Conservation (phyloP, 2,888 invertebrate genomes). For the Brachycybe producta region DNA sequence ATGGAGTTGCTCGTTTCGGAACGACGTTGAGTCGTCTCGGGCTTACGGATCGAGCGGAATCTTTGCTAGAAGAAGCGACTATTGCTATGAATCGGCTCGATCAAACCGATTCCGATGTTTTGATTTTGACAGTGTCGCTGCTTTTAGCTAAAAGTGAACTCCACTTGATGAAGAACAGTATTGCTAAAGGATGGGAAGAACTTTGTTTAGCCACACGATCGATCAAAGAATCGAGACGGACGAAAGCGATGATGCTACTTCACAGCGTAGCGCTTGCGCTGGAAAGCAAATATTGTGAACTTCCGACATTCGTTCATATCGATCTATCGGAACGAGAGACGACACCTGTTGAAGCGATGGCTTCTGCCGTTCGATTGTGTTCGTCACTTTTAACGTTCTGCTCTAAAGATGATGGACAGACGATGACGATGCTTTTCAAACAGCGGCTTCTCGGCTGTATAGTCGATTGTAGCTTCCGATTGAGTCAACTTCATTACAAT, state of each 20-base stretch:
- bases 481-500: too few species aligned
- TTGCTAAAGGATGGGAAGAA: background rate
- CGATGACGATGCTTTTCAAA: too few species aligned
- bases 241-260: background rate
- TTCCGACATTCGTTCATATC: background rate
- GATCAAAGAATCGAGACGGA: background rate
- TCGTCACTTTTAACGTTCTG: too few species aligned
- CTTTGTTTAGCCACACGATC: background rate
- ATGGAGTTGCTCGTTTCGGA: background rate
- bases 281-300: constrained; percentile 4
- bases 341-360: too few species aligned
- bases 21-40: background rate
- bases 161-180: background rate
- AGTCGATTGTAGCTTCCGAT: too few species aligned
- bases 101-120: background rate
- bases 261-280: background rate
- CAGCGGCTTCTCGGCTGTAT: too few species aligned
- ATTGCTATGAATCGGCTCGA: background rate
- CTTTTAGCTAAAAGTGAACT: constrained; percentile 4
- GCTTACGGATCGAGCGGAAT: background rate
- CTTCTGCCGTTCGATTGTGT: too few species aligned
- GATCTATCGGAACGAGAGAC: too few species aligned
- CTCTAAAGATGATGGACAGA: too few species aligned
- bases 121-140: background rate
- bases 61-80: background rate